Evolutionary conservation across 2,888 invertebrate genomes (phyloP).

Genomic region (Tinea pellionella): DNA sequence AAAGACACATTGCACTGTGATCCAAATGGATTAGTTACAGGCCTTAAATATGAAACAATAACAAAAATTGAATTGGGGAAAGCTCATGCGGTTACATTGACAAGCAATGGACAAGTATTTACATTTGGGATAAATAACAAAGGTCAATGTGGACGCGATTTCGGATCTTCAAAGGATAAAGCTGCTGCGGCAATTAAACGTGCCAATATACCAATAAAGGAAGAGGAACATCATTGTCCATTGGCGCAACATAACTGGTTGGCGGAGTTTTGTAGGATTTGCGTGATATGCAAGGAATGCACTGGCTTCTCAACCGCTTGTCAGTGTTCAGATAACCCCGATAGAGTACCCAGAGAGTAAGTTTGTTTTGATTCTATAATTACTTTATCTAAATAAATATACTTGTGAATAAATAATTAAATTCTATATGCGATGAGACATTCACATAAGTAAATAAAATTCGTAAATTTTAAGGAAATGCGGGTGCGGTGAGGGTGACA

Average conservation of each 20-base stretch:
- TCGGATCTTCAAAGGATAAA: slow-evolving; percentile 68
- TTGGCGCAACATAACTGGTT: slow-evolving; percentile 83
- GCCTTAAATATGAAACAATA: slow-evolving; percentile 78
- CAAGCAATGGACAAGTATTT: slow-evolving; percentile 88
- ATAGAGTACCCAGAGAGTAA: slow-evolving; percentile 88
- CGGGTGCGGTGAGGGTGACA: slow-evolving; percentile 95
- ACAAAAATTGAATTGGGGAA: slow-evolving; percentile 89
- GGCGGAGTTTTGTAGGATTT: slow-evolving; percentile 87
- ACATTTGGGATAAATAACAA: slow-evolving; percentile 98
- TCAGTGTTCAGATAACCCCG: slow-evolving; percentile 79
- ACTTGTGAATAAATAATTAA: too few relatives aligned
- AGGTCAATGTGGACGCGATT: slow-evolving; percentile 95
- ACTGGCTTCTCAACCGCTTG: slow-evolving; percentile 92
- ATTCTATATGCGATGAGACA: too few relatives aligned
- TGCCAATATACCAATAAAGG: neutral
- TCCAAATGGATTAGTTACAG: slow-evolving; percentile 77
- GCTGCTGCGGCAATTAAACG: neutral
- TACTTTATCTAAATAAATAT: neutral
- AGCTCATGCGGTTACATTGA: slow-evolving; percentile 93
- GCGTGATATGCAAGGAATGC: slow-evolving; percentile 91
- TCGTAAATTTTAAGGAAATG: slow-evolving; percentile 74
- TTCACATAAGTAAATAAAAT: too few relatives aligned
- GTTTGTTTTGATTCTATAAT: slow-evolving; percentile 34
- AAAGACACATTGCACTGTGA: slow-evolving; percentile 92
- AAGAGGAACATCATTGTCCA: slow-evolving; percentile 53